Evolutionary conservation across 2,888 invertebrate species (phyloP), one percentile per base, ranked within the genome.

Genomic region (Dilophus febrilis): DNA sequence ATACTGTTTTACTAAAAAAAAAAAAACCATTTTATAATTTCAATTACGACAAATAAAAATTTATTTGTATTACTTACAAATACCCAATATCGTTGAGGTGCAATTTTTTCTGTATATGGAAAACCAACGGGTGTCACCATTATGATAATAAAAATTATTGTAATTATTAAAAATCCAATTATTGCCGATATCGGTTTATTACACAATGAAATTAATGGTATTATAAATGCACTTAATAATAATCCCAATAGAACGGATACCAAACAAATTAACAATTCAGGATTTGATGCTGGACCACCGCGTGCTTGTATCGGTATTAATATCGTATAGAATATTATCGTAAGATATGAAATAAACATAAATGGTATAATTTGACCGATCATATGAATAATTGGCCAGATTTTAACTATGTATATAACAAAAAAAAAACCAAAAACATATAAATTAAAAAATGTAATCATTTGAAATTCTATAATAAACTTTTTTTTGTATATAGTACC

Each of bases 271-370:
- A 71, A 53, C 16, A 72, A 44, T 48, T 77, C 76, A 1, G 75
- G 71, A 48, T 67, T 66, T 4, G 59, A 49, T 10, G 51, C 51
- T 12, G 66, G 55, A 0, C 72, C 72, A 35, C 63, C 58, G 5
- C 74, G 59, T 2, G 71, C 76, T 52, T 71, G 65, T 49, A 75
- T 68, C 6, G 77, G 76, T 32, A 75, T 65, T 46, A 77, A 71
- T 27, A 70, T 60, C 28, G 64, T 62, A 37, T 66, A 51, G 48
- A 72, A 72, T 26, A 36, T 6, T 22, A 26, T 11, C 4, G 22
- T 12, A 10, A 13, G 10, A 14, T 26, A 26, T n/a, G 66, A 51
- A 18, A 61, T 59, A 45, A 67, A 58, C 2, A 65, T 43, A 31
- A 62, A 56, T 1, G 68, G 67, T 6, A 66, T 49, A 4, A 65